These are phyloP conservation scores for Microctenopoma lineatum DNA, from an alignment of 2,797 vertebrate species.

Conservation along the genomic window DNA sequence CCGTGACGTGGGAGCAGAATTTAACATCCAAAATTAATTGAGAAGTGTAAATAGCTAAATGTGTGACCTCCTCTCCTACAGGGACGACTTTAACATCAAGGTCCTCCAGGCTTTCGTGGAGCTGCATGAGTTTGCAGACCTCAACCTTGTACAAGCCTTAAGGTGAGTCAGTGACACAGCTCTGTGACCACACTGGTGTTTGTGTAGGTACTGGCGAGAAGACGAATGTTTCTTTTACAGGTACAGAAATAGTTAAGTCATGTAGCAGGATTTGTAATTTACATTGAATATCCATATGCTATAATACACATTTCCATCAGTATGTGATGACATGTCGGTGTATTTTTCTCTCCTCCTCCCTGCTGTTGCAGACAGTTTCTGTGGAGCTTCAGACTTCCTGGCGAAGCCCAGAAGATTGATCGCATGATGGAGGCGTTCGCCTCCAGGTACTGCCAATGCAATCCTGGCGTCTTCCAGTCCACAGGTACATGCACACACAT, in stretches of 20 bases:
- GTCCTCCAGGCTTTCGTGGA: constrained; percentile 97
- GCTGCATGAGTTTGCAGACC: constrained; percentile 97
- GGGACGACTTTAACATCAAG: constrained; percentile 97
- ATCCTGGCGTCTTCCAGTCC: constrained; percentile 97
- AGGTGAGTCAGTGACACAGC: constrained; percentile 79
- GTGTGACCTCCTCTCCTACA: constrained; percentile 64
- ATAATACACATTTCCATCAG: constrained; percentile 14
- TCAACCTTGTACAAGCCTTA: constrained; percentile 98
- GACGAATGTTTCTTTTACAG: too few relatives aligned
- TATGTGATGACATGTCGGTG: constrained; percentile 27
- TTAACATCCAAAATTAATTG: constrained; percentile 24
- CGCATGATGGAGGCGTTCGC: constrained; percentile 98
- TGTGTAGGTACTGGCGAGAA: not conserved
- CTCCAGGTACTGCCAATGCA: constrained; percentile 96
- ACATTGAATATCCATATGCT: constrained; percentile 14
- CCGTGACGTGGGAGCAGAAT: constrained; percentile 17
- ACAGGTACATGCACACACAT: constrained; percentile 81
- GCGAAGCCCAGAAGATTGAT: constrained; percentile 96
- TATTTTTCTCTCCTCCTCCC: constrained; percentile 17
- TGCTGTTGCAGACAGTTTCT: constrained; percentile 90
- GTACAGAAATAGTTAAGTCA: too few relatives aligned
- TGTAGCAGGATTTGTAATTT: constrained; percentile 1
- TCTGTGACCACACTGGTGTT: not conserved
- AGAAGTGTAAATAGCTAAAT: constrained; percentile 24
- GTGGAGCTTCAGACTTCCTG: constrained; percentile 94